Evolutionary conservation across 1,140 invertebrate species (phyloP), one percentile per base, ranked within the genome.

Genomic region (Centruroides vittatus): DNA sequence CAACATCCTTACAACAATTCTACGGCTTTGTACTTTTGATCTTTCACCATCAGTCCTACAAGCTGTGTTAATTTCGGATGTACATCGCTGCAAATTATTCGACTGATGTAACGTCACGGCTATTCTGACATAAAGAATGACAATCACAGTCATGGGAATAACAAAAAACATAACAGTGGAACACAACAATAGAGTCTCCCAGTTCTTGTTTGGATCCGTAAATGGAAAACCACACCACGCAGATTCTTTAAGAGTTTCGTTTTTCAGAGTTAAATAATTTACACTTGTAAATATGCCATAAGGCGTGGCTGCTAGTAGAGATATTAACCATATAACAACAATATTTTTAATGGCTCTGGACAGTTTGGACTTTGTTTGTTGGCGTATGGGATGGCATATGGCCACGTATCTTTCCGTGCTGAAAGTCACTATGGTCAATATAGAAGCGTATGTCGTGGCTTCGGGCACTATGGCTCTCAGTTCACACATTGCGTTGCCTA

Each of bases 401-500:
- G 92, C 92, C 41, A 94, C 72, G 75, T 94, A 96, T 35, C 68
- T 35, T 55, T 69, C 68, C 9, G 64, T 49, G 10, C 66, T 69
- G 60, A 69, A 69, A 4, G 67, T 64, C 35, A 69, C 68, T 23
- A 66, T 68, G 13, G 66, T 71, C 48, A 76, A 67, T 4, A 76
- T 75, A 4, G 75, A 93, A 0, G 89, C 88, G 71, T 92, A 92
- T 3, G 88, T 88, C 0, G 88, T 88, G 60, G 83, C 84, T 79
- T 93, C 89, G 4, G 86, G 86, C 35, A 92, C 79, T 56, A 92
- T 82, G 1, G 88, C 85, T 54, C 90, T 80, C 53, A 91, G 76
- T 73, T 90, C 89, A 75, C 92, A 95, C 66, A 92, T 83, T 3
- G 79, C 77, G 51, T 84, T 78, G 0, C 91, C 91, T 55, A 93